phyloP scores from a whole-genome alignment of 2,113 vertebrate species.

The Sebastes schlegelii region DNA sequence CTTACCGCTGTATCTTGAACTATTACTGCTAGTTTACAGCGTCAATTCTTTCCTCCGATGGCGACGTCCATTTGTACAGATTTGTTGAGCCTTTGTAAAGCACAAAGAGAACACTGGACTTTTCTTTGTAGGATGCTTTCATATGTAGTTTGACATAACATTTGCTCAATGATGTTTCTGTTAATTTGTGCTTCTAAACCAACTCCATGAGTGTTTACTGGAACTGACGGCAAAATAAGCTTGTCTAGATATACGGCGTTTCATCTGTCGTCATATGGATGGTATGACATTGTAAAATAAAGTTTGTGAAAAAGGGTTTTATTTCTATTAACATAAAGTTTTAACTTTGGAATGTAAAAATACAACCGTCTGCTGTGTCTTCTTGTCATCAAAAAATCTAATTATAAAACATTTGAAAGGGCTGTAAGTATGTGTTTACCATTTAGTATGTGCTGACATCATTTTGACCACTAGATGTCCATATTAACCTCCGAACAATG shows the following conservation, averaged over 20 bases:
- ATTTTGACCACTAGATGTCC: conserved; percentile 73
- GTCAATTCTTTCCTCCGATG: conserved; percentile 23
- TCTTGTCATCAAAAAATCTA: background rate
- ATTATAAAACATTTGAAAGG: background rate
- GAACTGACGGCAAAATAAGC: conserved; percentile 48
- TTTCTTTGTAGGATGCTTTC: conserved; percentile 60
- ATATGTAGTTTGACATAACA: conserved; percentile 58
- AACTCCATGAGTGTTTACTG: conserved; percentile 66
- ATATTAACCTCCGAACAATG: conserved; percentile 1
- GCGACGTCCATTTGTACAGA: conserved; percentile 53
- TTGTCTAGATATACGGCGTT: conserved; percentile 48
- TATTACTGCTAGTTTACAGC: conserved; percentile 13
- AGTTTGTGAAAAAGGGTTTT: conserved; percentile 68
- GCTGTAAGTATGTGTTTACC: background rate
- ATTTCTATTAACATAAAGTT: conserved; percentile 79
- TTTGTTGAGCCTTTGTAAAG: conserved; percentile 65
- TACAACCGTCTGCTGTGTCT: conserved; percentile 27
- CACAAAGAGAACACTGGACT: conserved; percentile 56
- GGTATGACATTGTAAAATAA: conserved; percentile 76
- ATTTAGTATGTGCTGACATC: background rate
- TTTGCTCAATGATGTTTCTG: conserved; percentile 61
- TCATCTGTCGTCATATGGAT: conserved; percentile 69
- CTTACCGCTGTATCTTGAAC: conserved; percentile 24
- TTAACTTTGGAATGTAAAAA: conserved; percentile 82
- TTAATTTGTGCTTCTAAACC: conserved; percentile 70